Conservation (phyloP, 2,797 vertebrate species). For the Sebastes nivosus region DNA sequence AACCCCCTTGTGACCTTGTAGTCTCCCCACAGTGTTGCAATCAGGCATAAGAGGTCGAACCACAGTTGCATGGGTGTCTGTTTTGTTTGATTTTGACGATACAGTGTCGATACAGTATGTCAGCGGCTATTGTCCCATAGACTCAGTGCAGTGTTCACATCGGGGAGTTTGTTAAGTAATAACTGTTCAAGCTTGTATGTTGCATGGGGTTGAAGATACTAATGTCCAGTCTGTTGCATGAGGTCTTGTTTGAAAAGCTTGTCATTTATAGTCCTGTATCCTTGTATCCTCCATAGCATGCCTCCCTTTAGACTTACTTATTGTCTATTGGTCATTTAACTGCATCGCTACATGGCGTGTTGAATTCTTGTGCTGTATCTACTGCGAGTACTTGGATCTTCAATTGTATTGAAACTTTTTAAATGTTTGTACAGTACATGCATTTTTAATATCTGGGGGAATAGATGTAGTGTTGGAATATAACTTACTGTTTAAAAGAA, state of each 20-base stretch:
- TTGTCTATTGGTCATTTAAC: constrained; percentile 20
- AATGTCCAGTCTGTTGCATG: constrained; percentile 68
- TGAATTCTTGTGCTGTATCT: constrained; percentile 5
- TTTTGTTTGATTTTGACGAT: constrained; percentile 28
- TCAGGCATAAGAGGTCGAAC: constrained; percentile 30
- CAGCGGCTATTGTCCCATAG: background rate
- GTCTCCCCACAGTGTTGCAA: constrained; percentile 43
- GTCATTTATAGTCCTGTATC: constrained; percentile 47
- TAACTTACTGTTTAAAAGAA: background rate
- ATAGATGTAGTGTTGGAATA: background rate
- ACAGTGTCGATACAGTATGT: constrained; percentile 4
- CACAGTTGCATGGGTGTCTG: constrained; percentile 79
- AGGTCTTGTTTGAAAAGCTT: constrained; percentile 54
- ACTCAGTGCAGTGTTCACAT: constrained; percentile 15
- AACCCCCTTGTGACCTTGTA: constrained; percentile 63
- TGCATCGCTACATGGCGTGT: constrained; percentile 15
- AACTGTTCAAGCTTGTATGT: constrained; percentile 39
- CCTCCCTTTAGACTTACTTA: constrained; percentile 35
- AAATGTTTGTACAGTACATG: background rate
- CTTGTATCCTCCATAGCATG: constrained; percentile 64
- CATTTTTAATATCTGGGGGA: background rate
- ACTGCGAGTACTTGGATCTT: background rate
- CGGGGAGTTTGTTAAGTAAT: constrained; percentile 8
- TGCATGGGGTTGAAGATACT: constrained; percentile 69
- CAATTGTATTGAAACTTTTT: background rate